These are phyloP conservation scores for Perca flavescens DNA, from an alignment of 2,113 vertebrate genomes.

Conservation along the genomic window DNA sequence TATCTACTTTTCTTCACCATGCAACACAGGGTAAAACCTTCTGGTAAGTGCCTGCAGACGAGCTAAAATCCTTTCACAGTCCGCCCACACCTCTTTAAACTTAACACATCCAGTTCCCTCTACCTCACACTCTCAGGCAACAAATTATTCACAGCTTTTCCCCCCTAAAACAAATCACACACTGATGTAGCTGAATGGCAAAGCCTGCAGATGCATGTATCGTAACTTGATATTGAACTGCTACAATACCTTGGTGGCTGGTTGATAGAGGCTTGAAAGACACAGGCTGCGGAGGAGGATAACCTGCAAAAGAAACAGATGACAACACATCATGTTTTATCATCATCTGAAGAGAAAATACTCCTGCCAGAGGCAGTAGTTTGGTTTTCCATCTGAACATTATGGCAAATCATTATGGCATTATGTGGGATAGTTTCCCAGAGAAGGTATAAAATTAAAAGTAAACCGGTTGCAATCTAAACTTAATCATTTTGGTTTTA, in stretches of 20 bases:
- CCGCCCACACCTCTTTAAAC: constrained; percentile 52
- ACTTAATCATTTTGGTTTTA: constrained; percentile 12
- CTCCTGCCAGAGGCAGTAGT: constrained; percentile 14
- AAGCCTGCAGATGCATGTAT: constrained; percentile 17
- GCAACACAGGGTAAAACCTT: constrained; percentile 21
- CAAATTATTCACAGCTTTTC: constrained; percentile 66
- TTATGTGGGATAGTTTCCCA: background rate
- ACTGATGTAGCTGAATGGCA: constrained; percentile 32
- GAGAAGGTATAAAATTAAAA: constrained; percentile 21
- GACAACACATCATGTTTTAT: constrained; percentile 52
- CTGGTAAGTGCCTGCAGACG: constrained; percentile 28
- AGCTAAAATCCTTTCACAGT: constrained; percentile 44
- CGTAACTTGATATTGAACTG: constrained; percentile 32
- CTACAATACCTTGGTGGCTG: constrained; percentile 71
- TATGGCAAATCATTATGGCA: background rate
- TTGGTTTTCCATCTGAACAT: constrained; percentile 28
- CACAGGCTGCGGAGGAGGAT: constrained; percentile 66
- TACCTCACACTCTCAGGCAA: constrained; percentile 47
- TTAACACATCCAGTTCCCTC: constrained; percentile 66
- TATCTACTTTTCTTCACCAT: background rate
- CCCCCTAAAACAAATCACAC: no score
- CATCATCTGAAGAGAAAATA: constrained; percentile 17
- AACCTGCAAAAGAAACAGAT: constrained; percentile 69
- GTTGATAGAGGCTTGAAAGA: constrained; percentile 65
- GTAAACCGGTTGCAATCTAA: constrained; percentile 7